A percentile compares a stretch with the other conserved stretches of the same genome.
These are phyloP conservation scores for Clanis bilineata DNA, from an alignment of 2,888 invertebrate species.

Conservation along the genomic window DNA sequence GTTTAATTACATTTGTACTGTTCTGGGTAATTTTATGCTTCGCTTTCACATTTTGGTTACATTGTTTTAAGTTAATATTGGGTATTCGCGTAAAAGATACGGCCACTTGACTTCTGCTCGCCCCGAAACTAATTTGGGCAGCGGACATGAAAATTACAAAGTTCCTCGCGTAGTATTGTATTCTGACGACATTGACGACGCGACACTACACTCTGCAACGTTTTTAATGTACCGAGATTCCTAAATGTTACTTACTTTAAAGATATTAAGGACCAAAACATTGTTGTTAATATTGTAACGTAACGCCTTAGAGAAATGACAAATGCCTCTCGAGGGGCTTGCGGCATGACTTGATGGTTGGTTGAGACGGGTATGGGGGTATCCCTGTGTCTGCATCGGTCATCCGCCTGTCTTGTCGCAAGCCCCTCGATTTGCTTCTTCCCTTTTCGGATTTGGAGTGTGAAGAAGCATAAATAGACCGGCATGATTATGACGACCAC, in stretches of 20 bases:
- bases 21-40: slow-evolving; percentile 59
- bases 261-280: neutral
- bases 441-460: too few relatives aligned
- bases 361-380: too few relatives aligned
- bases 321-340: too few relatives aligned
- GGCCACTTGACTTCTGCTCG: slow-evolving; percentile 49
- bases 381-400: too few relatives aligned
- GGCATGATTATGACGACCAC: too few relatives aligned
- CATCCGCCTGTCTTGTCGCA: too few relatives aligned
- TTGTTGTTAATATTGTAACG: neutral
- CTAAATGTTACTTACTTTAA: neutral
- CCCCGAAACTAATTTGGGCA: slow-evolving; percentile 57
- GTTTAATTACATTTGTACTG: slow-evolving; percentile 70
- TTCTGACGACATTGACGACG: slow-evolving; percentile 14
- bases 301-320: neutral
- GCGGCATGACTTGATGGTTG: too few relatives aligned
- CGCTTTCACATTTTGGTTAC: slow-evolving; percentile 63
- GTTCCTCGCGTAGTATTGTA: slow-evolving; percentile 26
- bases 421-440: too few relatives aligned
- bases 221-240: slow-evolving; percentile 11
- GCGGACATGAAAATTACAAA: slow-evolving; percentile 55
- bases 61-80: slow-evolving; percentile 70
- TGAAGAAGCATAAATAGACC: too few relatives aligned
- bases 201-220: slow-evolving; percentile 11
- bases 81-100: slow-evolving; percentile 62